Percentiles rank a stretch among this genome's conserved stretches.
Conservation (phyloP, 1,140 invertebrate species). For the Chrysomallon squamiferum region DNA sequence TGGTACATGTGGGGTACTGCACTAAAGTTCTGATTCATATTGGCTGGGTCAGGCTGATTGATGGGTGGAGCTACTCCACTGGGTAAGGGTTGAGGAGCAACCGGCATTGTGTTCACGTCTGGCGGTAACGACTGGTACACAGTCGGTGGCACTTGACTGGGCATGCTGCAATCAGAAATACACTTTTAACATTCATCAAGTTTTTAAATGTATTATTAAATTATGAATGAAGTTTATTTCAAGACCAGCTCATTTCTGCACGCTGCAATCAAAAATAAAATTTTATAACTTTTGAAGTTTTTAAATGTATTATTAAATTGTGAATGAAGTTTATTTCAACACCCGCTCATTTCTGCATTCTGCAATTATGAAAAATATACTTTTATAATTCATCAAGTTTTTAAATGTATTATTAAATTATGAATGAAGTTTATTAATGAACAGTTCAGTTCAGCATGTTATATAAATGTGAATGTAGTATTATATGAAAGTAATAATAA, state of each 20-base stretch:
- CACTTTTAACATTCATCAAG: not conserved
- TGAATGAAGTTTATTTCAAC: not conserved
- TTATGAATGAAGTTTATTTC: not conserved
- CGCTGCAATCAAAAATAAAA: not conserved
- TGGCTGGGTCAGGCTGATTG: too few species aligned
- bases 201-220: not conserved
- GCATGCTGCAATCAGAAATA: not conserved
- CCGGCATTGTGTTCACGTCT: too few species aligned
- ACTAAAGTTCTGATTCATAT: too few species aligned
- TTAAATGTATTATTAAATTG: not conserved
- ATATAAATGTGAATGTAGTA: too few species aligned
- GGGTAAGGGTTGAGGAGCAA: too few species aligned
- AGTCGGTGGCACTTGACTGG: conserved; percentile 1
- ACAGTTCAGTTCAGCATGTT: not conserved
- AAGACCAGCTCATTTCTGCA: not conserved
- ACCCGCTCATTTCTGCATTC: not conserved
- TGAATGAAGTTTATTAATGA: not conserved
- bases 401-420: not conserved
- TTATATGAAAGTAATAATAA: too few species aligned
- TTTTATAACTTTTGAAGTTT: not conserved
- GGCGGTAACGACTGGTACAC: conserved; percentile 1
- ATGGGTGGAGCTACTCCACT: too few species aligned
- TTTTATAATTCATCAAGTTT: not conserved
- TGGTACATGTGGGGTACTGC: not conserved
- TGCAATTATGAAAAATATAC: not conserved